Evolutionary conservation across 2,797 vertebrate species (phyloP).

Genomic region (Tokudaia muenninki): DNA sequence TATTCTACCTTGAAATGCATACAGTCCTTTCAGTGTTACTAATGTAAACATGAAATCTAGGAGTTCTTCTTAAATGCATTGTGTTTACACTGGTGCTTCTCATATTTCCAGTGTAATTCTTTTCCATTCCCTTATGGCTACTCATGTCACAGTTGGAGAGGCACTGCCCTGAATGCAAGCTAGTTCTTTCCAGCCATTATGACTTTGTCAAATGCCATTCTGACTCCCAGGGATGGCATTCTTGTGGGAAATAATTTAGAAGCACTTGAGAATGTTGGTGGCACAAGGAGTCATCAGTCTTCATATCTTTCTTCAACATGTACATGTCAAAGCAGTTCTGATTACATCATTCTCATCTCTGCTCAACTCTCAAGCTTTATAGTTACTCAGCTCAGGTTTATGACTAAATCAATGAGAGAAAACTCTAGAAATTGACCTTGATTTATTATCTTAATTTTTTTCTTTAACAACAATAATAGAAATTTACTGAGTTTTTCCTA

Average conservation of each 20-base stretch:
- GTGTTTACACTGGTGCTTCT: constrained; percentile 18
- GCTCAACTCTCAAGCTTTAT: constrained; percentile 62
- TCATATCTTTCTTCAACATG: constrained; percentile 31
- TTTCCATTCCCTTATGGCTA: neutral
- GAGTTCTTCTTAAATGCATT: neutral
- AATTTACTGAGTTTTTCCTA: constrained; percentile 61
- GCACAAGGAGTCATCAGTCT: constrained; percentile 66
- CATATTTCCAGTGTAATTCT: neutral
- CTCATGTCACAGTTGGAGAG: neutral
- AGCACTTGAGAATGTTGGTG: constrained; percentile 54
- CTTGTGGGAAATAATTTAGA: constrained; percentile 63
- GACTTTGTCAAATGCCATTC: constrained; percentile 62
- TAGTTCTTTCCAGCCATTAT: constrained; percentile 4
- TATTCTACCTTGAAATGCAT: neutral
- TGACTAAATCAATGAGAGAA: constrained; percentile 66
- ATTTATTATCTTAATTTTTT: constrained; percentile 72
- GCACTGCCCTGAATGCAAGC: constrained; percentile 2
- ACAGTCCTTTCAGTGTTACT: constrained; percentile 28
- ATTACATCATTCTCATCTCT: constrained; percentile 55
- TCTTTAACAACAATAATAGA: constrained; percentile 66
- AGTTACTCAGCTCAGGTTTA: constrained; percentile 63
- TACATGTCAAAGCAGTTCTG: constrained; percentile 64
- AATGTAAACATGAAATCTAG: neutral
- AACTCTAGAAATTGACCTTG: constrained; percentile 69
- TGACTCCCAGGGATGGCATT: constrained; percentile 54